Percentiles rank a stretch among this genome's conserved stretches.
Evolutionary conservation across 2,113 vertebrate genomes (phyloP).

Genomic region (Salvelinus sp.): DNA sequence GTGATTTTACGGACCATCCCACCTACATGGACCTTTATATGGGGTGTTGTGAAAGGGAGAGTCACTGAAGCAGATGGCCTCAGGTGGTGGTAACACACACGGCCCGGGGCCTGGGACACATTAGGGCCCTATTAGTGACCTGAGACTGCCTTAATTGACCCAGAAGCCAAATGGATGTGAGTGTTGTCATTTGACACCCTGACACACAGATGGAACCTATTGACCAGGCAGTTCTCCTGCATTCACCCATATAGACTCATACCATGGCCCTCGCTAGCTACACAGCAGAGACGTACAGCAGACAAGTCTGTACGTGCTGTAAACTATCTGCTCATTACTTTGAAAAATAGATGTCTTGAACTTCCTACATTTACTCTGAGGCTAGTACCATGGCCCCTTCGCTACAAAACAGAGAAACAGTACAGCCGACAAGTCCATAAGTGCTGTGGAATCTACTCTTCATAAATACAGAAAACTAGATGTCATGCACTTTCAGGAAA

Average conservation of each 20-base stretch:
- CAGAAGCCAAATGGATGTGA: constrained; percentile 36
- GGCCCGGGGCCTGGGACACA: not conserved
- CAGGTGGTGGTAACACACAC: too few relatives aligned
- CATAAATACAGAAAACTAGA: not conserved
- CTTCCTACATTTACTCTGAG: not conserved
- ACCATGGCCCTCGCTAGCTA: not conserved
- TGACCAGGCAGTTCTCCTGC: constrained; percentile 24
- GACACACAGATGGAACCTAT: constrained; percentile 44
- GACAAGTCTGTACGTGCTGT: not conserved
- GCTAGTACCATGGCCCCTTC: not conserved
- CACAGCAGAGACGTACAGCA: not conserved
- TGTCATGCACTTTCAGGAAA: not conserved
- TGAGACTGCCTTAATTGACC: not conserved
- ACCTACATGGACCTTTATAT: not conserved
- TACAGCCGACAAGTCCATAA: not conserved
- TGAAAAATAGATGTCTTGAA: not conserved
- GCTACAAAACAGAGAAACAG: not conserved
- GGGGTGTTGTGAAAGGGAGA: not conserved
- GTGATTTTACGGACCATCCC: not conserved
- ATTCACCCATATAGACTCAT: not conserved
- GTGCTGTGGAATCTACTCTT: not conserved
- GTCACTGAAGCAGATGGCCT: not conserved
- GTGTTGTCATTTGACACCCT: constrained; percentile 45
- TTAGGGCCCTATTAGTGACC: not conserved
- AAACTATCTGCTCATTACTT: not conserved